phyloP scores from a whole-genome alignment of 2,888 invertebrate genomes.

The Tetheella fluctuosa region DNA sequence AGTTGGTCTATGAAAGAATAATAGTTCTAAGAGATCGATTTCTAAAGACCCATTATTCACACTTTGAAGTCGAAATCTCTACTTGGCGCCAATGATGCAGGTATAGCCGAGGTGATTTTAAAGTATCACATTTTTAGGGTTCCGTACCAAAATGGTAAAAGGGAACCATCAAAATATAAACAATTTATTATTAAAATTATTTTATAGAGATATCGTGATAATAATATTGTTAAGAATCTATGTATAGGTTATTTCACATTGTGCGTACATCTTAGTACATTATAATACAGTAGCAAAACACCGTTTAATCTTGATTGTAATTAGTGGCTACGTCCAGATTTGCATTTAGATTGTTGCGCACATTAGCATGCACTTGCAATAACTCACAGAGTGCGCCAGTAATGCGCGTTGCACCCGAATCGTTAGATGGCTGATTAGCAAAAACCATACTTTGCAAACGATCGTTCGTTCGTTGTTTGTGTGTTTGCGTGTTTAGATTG shows the following conservation, averaged over 20 bases:
- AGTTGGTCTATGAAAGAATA: not conserved
- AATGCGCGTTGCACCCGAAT: slow-evolving; percentile 19
- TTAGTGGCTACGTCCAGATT: slow-evolving; percentile 65
- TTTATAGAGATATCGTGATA: too few species aligned
- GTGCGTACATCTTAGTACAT: slow-evolving; percentile 20
- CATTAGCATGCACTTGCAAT: slow-evolving; percentile 69
- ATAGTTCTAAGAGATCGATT: not conserved
- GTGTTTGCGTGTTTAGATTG: slow-evolving; percentile 23
- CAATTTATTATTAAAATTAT: not conserved
- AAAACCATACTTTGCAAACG: slow-evolving; percentile 50
- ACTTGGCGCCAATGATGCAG: not conserved
- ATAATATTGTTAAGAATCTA: too few species aligned
- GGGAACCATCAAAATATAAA: too few species aligned
- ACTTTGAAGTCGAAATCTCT: not conserved
- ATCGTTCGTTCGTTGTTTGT: slow-evolving; percentile 19
- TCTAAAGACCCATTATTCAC: not conserved
- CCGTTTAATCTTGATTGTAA: slow-evolving; percentile 67
- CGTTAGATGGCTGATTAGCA: slow-evolving; percentile 66
- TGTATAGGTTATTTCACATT: too few species aligned
- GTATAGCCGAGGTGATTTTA: too few species aligned
- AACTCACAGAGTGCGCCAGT: slow-evolving; percentile 46
- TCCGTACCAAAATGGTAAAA: too few species aligned
- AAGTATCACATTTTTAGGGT: too few species aligned
- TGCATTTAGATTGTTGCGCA: slow-evolving; percentile 64
- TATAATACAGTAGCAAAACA: slow-evolving; percentile 38